Evolutionary conservation across 2,888 invertebrate genomes (phyloP).

Genomic region (Hartigia nigra): DNA sequence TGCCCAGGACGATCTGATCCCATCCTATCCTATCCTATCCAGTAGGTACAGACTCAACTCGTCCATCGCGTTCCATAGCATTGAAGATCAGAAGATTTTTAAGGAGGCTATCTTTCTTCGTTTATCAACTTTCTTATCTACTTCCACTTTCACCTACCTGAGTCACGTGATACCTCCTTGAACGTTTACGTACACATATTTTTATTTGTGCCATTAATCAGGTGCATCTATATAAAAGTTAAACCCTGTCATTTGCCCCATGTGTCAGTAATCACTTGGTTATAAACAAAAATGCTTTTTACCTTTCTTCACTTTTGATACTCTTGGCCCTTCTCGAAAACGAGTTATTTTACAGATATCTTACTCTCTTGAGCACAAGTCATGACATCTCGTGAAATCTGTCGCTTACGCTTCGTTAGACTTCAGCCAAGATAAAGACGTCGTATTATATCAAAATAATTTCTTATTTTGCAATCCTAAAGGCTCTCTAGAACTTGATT

Average conservation of each 20-base stretch:
- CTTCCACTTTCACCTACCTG: constrained; percentile 13
- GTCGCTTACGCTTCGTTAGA: neutral
- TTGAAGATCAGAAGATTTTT: constrained; percentile 28
- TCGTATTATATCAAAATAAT: neutral
- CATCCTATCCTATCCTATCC: neutral
- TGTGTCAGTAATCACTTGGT: neutral
- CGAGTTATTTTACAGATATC: neutral
- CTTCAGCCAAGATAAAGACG: neutral
- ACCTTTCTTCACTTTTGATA: neutral
- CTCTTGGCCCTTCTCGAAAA: neutral
- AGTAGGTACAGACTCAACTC: constrained; percentile 22
- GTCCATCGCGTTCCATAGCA: constrained; percentile 5
- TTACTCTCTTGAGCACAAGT: neutral
- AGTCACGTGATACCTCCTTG: neutral
- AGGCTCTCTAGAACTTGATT: neutral
- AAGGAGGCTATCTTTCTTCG: constrained; percentile 34
- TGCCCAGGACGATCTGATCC: constrained; percentile 8
- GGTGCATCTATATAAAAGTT: neutral
- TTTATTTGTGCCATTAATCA: neutral
- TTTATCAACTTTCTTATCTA: constrained; percentile 35
- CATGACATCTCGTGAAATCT: neutral
- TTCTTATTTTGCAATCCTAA: neutral
- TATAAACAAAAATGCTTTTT: neutral
- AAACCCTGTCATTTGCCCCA: neutral
- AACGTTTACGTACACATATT: constrained; percentile 21